phyloP scores from a whole-genome alignment of 2,888 invertebrate genomes.

The Cerastoderma edule region DNA sequence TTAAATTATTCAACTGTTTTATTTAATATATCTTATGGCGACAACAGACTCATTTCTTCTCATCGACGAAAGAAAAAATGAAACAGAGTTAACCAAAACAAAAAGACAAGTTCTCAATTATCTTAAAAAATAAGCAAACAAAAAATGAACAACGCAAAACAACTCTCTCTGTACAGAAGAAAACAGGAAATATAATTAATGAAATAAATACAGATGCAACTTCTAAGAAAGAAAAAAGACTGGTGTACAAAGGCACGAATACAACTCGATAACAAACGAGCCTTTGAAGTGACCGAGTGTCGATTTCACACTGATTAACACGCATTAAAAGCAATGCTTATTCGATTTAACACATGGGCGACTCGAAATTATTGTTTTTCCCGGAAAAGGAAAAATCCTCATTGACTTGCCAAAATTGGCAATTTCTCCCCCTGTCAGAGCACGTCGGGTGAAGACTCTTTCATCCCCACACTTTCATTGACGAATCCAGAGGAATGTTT shows the following conservation, averaged over 20 bases:
- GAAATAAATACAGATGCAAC: conserved; percentile 9
- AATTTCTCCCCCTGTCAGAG: conserved; percentile 47
- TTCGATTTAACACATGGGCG: conserved; percentile 61
- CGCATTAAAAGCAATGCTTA: conserved; percentile 60
- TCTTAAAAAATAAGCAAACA: no score
- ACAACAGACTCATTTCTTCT: background rate
- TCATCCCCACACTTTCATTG: no score
- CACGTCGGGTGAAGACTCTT: conserved; percentile 5
- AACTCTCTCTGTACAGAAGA: no score
- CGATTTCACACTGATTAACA: conserved; percentile 61
- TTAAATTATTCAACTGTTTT: background rate
- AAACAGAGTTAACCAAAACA: background rate
- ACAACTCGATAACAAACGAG: no score
- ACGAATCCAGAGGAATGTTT: no score
- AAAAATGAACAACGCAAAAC: no score
- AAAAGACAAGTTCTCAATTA: background rate
- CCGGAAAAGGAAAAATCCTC: conserved; percentile 43
- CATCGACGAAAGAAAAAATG: no score
- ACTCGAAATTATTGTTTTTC: conserved; percentile 60
- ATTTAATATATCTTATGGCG: conserved; percentile 1
- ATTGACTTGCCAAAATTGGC: conserved; percentile 62
- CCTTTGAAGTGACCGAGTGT: conserved; percentile 20
- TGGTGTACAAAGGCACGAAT: background rate
- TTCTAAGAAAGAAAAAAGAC: background rate
- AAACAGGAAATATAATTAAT: no score